phyloP scores from a whole-genome alignment of 2,113 vertebrate species.

The Stigmatopora nigra region DNA sequence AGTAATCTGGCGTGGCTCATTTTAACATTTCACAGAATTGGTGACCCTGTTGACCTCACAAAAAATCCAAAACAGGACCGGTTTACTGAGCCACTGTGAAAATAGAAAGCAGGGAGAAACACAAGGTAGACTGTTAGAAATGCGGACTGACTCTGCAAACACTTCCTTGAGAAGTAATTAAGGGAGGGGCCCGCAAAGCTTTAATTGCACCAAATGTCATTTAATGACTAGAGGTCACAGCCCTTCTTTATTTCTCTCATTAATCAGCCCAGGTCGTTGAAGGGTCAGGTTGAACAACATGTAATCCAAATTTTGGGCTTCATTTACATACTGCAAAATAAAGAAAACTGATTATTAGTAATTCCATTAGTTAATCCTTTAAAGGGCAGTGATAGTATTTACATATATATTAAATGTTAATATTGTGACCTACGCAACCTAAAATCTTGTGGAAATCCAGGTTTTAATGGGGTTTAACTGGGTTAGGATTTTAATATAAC shows the following conservation, averaged over 20 bases:
- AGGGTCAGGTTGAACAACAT: conserved; percentile 64
- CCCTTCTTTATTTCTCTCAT: conserved; percentile 24
- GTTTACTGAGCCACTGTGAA: conserved; percentile 62
- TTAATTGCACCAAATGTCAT: conserved; percentile 73
- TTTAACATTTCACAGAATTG: conserved; percentile 40
- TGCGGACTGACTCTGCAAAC: conserved; percentile 62
- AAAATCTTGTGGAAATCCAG: no score
- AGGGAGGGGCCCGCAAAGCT: conserved; percentile 62
- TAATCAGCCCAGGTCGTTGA: conserved; percentile 51
- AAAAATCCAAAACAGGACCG: conserved; percentile 42
- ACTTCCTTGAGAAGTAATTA: conserved; percentile 79
- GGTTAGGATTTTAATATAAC: no score
- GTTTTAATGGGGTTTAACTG: no score
- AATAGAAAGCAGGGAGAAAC: conserved; percentile 42
- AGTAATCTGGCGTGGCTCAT: conserved; percentile 16
- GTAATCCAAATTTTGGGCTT: conserved; percentile 32
- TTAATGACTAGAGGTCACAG: conserved; percentile 71
- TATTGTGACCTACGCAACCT: no score
- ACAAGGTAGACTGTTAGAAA: conserved; percentile 54
- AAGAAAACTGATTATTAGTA: no score
- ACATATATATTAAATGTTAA: no score
- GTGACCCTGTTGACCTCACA: conserved; percentile 39
- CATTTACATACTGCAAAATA: conserved; percentile 1
- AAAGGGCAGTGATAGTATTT: no score
- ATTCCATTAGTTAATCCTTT: no score